Conservation (phyloP, 2,888 invertebrate genomes). For the Bimastos eiseni region DNA sequence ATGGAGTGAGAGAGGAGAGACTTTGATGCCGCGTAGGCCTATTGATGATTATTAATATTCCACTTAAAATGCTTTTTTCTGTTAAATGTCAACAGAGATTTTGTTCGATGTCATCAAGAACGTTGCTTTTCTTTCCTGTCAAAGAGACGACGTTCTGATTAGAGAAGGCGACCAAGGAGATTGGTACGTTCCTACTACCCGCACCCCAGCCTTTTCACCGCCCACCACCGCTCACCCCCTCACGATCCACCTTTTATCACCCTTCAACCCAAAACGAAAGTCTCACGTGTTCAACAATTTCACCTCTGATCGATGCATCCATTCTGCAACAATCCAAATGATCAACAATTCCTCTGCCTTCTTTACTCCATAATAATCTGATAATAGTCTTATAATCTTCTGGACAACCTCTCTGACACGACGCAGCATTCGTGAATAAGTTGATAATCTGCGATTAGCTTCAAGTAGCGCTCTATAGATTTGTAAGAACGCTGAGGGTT, state of each 20-base stretch:
- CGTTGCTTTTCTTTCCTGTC: conserved; percentile 19
- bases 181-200: not conserved
- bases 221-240: not conserved
- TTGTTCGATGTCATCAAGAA: conserved; percentile 28
- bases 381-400: no score
- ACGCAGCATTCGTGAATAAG: no score
- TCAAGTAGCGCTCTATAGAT: no score
- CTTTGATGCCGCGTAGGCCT: not conserved
- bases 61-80: not conserved
- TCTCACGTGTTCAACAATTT: no score
- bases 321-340: no score
- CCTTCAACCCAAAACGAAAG: not conserved
- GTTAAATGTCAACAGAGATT: not conserved
- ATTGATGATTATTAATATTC: not conserved
- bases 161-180: conserved; percentile 26
- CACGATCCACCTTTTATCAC: not conserved
- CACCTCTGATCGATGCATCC: no score
- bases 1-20: not conserved
- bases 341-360: no score
- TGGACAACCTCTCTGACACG: no score
- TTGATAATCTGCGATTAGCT: no score
- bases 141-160: conserved; percentile 18
- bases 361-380: not conserved
- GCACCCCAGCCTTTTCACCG: not conserved
- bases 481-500: no score